Evolutionary conservation across 2,888 invertebrate genomes (phyloP), one percentile per base, ranked within the genome.

Genomic region (Adelognathus sp.): DNA sequence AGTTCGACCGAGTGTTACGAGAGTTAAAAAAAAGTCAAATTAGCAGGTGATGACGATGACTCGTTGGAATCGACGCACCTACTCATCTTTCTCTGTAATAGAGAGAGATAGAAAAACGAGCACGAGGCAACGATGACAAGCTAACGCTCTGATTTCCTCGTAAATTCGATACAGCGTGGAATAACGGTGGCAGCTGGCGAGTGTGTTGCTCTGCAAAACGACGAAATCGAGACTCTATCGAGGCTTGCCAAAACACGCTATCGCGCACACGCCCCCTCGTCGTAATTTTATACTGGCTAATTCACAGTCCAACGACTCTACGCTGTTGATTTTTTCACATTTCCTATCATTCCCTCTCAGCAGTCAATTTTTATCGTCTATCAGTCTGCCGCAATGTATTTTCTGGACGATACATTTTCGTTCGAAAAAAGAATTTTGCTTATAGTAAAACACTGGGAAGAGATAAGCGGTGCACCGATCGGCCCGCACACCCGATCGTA

Each of bases 221-320:
- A 46, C 61, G 50, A 14, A 44, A 61, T 61, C 44, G 31, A 39
- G 56, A 46, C 41, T 33, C 36, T 58, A 74, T 70, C 70, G 60
- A 50, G 24, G 27, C 18, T 61, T 73, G 72, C 73, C 77, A 69
- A 78, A 78, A 78, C 72, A 63, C 56, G 70, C 36, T 78, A 80
- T 80, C 77, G 46, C 76, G 64, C 64, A 64, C 44, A 80, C 80
- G 80, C 80, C 80, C 77, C 76, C 78, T 76, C 31, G 60, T 29
- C 52, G 6, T 44, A 54, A 41, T 39, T 58, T 21, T 27, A 16
- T 24, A n/a, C 58, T 29, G 24, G 24, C 63, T 39, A 4, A 31
- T 24, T 58, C 44, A 14, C 21, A 63, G 27, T 31, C 31, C 18
- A 21, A 18, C n/a, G 9, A 29, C n/a, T 46, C 31, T 44, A 9